These are phyloP conservation scores for Stercorarius parasiticus DNA, from an alignment of 2,113 vertebrate species.

Conservation along the genomic window DNA sequence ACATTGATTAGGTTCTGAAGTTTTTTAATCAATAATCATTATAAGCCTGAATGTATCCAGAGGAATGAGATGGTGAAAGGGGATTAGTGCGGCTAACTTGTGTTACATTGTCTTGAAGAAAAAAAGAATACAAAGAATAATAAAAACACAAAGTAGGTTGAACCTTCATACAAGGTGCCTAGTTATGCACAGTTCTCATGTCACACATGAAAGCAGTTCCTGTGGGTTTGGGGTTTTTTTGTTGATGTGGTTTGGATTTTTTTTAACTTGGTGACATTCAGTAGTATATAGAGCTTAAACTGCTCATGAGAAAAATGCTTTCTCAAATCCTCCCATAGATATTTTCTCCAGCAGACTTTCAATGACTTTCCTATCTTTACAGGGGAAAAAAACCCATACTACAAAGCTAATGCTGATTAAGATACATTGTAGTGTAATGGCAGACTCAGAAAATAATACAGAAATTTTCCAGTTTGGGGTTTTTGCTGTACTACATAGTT, in stretches of 20 bases:
- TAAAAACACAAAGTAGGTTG: background rate
- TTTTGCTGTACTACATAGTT: background rate
- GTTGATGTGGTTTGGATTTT: background rate
- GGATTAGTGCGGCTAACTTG: background rate
- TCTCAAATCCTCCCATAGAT: background rate
- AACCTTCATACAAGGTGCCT: background rate
- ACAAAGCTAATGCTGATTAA: background rate
- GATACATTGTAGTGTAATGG: background rate
- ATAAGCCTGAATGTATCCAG: background rate
- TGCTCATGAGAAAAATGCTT: background rate
- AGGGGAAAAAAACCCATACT: background rate
- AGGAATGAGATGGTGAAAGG: background rate
- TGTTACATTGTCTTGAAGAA: background rate
- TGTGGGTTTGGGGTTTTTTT: accelerated
- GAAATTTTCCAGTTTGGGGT: background rate
- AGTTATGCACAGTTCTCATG: background rate
- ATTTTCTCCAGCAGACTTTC: background rate
- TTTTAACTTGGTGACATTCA: background rate
- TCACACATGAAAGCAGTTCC: background rate
- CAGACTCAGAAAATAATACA: background rate
- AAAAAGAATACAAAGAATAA: background rate
- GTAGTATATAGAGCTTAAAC: background rate
- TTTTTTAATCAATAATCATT: background rate
- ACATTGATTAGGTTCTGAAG: background rate
- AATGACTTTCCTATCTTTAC: background rate